Base-by-base conservation (phyloP, 1,140 invertebrate species). In the Potamilus streckersoni region DNA sequence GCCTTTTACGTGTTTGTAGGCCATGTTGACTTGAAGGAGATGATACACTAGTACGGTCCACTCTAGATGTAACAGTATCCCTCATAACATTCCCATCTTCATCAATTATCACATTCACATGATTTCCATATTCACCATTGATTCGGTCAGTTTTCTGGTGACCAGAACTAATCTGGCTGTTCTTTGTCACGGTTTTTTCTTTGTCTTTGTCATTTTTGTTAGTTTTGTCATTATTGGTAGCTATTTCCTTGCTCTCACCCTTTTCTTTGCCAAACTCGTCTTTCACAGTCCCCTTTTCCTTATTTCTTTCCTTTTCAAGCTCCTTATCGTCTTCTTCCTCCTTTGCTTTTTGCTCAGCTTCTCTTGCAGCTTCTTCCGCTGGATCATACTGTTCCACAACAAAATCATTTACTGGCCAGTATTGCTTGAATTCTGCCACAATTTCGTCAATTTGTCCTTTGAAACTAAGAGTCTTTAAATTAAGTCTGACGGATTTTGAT, bases 391-490 rank as follows among this genome's bases (percentile, higher is more conserved):
- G 69, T 38, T 82, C 71, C 19, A 84, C 63, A 23, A 84, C 57
- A 14, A 88, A 66, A 68, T 88, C 87, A 70, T 74, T 77, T 16
- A 87, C 81, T 11, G 88, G 87, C 88, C 88, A 89, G 70, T 83
- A 83, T 80, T 89, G 88, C 74, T 84, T 85, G 76, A 84, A 89
- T 66, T 85, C 86, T 23, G 78, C 78, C 59, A 89, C 85, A 69
- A 89, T 87, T 77, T 89, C 88, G 69, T 89, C 88, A 70, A 88
- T 82, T 62, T 89, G 87, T 14, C 87, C 88, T 71, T 88, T 87
- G 73, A 88, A 89, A 70, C 86, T 87, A 19, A 89, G 74, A 2
- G 86, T 87, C 62, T 86, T 86, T n/a, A 88, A 78, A 65, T 84
- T 84, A 2, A 88, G 80, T 76, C 82, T 87, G 20, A 82, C 79